Conservation (phyloP, 2,888 invertebrate genomes). For the Pristionchus fissidentatus region DNA sequence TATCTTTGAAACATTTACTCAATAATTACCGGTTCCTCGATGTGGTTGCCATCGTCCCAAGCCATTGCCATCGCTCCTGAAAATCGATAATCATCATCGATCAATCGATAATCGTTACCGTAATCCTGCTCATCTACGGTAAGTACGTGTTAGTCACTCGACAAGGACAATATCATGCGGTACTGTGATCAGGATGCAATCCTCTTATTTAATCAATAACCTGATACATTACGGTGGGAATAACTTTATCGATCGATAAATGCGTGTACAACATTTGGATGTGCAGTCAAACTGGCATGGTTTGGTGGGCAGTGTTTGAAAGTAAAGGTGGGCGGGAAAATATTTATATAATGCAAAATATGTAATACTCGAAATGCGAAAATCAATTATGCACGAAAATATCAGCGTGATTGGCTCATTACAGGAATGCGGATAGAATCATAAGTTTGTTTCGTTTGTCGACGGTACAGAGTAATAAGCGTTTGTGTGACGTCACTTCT, state of each 20-base stretch:
- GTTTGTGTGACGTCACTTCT: too few relatives aligned
- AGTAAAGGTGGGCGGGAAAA: background rate
- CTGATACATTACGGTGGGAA: background rate
- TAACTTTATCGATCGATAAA: slow-evolving; percentile 19
- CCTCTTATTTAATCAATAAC: background rate
- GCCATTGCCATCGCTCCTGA: background rate
- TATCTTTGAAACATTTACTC: background rate
- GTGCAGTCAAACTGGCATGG: background rate
- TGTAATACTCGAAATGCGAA: too few relatives aligned
- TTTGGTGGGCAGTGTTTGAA: background rate
- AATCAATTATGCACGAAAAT: too few relatives aligned
- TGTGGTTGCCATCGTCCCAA: background rate
- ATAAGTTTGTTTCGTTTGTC: too few relatives aligned
- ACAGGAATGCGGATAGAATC: too few relatives aligned
- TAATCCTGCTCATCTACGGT: background rate
- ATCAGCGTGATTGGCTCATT: too few relatives aligned
- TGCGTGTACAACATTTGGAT: too few relatives aligned
- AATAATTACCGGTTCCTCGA: background rate
- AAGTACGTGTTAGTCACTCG: too few relatives aligned
- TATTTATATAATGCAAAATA: too few relatives aligned
- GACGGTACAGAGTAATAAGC: too few relatives aligned
- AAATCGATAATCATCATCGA: background rate
- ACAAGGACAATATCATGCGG: background rate
- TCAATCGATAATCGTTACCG: background rate
- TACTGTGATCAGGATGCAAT: slow-evolving; percentile 37